A percentile compares a stretch with the other conserved stretches of the same genome.
These are phyloP conservation scores for Butorides virescens DNA, from an alignment of 2,113 vertebrate genomes.

Conservation along the genomic window DNA sequence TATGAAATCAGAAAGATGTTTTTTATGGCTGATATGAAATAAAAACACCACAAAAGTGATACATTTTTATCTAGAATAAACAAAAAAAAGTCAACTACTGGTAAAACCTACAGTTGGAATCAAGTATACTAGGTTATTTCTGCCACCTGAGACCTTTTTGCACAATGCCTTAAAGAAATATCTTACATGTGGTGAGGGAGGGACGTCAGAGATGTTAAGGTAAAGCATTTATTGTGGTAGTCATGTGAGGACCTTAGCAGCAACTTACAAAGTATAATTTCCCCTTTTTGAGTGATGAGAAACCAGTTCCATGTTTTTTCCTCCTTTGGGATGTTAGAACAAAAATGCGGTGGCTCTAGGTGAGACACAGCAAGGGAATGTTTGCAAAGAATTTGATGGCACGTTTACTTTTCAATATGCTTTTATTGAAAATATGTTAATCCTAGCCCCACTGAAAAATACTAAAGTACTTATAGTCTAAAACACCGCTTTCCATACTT, in stretches of 20 bases:
- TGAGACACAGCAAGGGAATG: background rate
- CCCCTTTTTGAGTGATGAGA: background rate
- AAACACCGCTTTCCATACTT: accelerated
- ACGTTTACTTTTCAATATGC: background rate
- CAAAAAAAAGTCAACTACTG: background rate
- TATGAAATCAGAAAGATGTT: background rate
- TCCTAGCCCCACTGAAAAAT: background rate
- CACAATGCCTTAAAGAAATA: background rate
- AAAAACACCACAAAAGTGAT: background rate
- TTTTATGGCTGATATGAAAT: background rate
- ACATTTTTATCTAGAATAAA: background rate
- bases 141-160: background rate
- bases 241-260: background rate
- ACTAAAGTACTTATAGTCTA: background rate
- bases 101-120: background rate
- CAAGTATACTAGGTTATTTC: background rate
- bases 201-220: background rate
- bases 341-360: background rate
- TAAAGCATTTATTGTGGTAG: background rate
- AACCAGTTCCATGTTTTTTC: background rate
- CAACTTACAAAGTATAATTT: background rate
- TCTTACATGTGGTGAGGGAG: background rate
- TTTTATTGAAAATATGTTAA: background rate
- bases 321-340: background rate
- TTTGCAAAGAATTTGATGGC: background rate